Base-by-base conservation (phyloP, 2,113 vertebrate species). In the Symphodus melops region DNA sequence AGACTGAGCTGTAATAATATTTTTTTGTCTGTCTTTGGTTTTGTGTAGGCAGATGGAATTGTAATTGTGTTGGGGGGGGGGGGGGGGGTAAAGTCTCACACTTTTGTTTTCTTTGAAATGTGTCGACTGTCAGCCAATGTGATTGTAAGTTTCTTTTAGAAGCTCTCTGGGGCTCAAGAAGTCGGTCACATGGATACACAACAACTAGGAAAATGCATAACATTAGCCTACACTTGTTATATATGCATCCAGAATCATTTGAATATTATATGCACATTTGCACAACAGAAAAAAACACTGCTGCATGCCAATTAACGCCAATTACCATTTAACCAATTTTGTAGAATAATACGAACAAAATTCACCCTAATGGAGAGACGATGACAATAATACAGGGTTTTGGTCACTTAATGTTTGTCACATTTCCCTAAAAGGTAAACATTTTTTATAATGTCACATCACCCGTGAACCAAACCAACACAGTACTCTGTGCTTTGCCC, bases 1-100 rank as follows among this genome's bases (percentile, higher is more conserved):
- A 91, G 91, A 95, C 92, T 94, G 94, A 91, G 94, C 92, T 94
- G 94, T 93, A 92, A 94, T 94, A 94, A 93, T 69, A 37, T 60
- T 53, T 60, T 53, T 14, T 37, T 12, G 11, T 12, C 37, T 25
- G 3, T 64, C 60, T 58, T n/a, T 68, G 39, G 20, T 68, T n/a
- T 69, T 51, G 20, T 68, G 51, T 63, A 33, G 44, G 53, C 23
- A 21, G 21, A 58, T 59, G 21, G 68, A 72, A 72, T 9, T 13
- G 41, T 53, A 78, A 78, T 25, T 33, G 16, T 49, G 28, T 33
- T 33, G 4, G 42, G 9, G 14, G 4, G 14, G 42, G 3, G 14
- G 42, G 14, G 14, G 14, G 74, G 39, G 42, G 2, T 19, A 71
- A 82, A 85, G 39, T 42, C 42, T 64, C 19, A 71, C 19, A 71